A percentile compares a stretch with the other conserved stretches of the same genome.
phyloP scores from a whole-genome alignment of 1,140 invertebrate genomes.

The Drosophila parvula region DNA sequence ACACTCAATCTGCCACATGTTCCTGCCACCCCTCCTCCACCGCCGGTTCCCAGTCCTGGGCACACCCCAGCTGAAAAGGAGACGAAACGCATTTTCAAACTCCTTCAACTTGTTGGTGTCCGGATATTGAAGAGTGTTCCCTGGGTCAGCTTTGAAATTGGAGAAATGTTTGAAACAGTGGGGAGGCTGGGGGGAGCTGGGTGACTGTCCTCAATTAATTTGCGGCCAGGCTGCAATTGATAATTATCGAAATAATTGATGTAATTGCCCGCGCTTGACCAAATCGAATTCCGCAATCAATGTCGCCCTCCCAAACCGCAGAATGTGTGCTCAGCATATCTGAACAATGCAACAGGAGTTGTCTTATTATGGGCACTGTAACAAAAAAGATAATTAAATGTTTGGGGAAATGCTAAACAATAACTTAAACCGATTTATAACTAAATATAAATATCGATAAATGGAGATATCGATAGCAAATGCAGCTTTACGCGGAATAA shows the following conservation, averaged over 20 bases:
- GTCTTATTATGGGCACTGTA: constrained; percentile 35
- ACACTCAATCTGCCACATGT: constrained; percentile 67
- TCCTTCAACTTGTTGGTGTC: constrained; percentile 2
- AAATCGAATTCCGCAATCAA: constrained; percentile 50
- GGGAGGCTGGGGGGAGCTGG: neutral
- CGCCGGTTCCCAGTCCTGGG: too few relatives aligned
- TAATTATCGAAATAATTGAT: constrained; percentile 54
- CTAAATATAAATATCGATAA: too few relatives aligned
- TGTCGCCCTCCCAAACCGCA: constrained; percentile 19
- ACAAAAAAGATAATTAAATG: neutral
- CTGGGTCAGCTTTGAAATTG: neutral
- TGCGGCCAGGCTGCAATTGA: constrained; percentile 39
- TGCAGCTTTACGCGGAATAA: neutral
- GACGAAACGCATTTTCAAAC: constrained; percentile 5
- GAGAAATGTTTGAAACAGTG: neutral
- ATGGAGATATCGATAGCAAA: neutral
- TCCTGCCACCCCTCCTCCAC: neutral
- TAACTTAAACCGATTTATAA: too few relatives aligned
- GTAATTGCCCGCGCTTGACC: constrained; percentile 50
- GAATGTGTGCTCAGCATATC: constrained; percentile 31
- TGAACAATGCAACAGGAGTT: constrained; percentile 28
- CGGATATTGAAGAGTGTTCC: neutral
- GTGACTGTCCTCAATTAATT: constrained; percentile 29
- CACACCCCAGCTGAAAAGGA: constrained; percentile 14
- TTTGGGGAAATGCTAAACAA: too few relatives aligned